Percentiles rank a stretch among this genome's conserved stretches.
Evolutionary conservation across 2,888 invertebrate genomes (phyloP).

Genomic region (Tanytarsus gracilentus): DNA sequence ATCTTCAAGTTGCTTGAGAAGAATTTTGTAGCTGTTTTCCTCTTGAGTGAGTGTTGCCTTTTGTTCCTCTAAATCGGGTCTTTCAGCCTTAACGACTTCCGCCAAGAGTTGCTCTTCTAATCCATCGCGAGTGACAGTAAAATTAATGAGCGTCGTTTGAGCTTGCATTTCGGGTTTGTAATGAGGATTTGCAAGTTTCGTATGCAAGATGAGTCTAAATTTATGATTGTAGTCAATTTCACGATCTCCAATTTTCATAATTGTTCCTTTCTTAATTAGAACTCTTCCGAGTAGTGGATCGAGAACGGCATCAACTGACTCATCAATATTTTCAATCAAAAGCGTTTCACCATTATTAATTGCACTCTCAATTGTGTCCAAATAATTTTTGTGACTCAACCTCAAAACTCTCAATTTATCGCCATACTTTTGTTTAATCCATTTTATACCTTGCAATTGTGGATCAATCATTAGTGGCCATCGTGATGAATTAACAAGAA

Average conservation of each 20-base stretch:
- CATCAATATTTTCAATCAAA: constrained; percentile 86
- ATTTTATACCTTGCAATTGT: constrained; percentile 91
- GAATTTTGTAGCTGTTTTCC: constrained; percentile 95
- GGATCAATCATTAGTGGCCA: constrained; percentile 99
- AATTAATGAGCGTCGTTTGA: constrained; percentile 92
- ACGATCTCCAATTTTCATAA: constrained; percentile 93
- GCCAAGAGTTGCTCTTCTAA: constrained; percentile 91
- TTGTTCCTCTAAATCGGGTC: constrained; percentile 89
- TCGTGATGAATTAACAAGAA: constrained; percentile 83
- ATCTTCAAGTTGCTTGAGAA: constrained; percentile 85
- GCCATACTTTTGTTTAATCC: constrained; percentile 92
- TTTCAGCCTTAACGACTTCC: constrained; percentile 93
- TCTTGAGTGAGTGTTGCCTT: constrained; percentile 92
- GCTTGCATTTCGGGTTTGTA: constrained; percentile 99
- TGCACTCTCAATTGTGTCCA: constrained; percentile 80
- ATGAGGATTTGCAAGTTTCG: constrained; percentile 93
- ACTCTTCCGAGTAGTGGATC: constrained; percentile 86
- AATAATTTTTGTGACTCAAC: constrained; percentile 82
- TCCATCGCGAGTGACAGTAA: constrained; percentile 93
- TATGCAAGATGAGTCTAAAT: constrained; percentile 84
- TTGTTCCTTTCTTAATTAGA: constrained; percentile 88
- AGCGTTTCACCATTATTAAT: constrained; percentile 77
- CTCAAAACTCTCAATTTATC: constrained; percentile 71
- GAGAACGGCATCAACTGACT: constrained; percentile 84
- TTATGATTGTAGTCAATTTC: constrained; percentile 86